Evolutionary conservation across 2,797 vertebrate genomes (phyloP).

Genomic region (Sciaenops ocellatus): DNA sequence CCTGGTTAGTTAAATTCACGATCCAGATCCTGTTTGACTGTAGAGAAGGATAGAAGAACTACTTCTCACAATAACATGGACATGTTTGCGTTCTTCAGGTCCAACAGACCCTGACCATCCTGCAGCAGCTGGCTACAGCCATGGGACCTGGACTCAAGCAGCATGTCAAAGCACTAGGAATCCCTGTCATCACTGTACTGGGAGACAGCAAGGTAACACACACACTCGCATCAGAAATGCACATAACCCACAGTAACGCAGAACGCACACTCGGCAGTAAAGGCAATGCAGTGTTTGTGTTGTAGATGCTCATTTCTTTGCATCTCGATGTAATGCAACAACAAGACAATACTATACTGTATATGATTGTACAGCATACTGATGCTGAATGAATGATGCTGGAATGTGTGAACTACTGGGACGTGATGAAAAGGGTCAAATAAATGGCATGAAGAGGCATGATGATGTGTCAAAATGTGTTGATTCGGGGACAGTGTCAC

Average conservation of each 20-base stretch:
- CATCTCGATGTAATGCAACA: background rate
- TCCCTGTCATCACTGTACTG: constrained; percentile 93
- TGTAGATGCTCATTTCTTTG: background rate
- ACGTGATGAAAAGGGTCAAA: background rate
- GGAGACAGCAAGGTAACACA: constrained; percentile 95
- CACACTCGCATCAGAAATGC: background rate
- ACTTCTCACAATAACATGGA: background rate
- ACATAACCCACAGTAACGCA: background rate
- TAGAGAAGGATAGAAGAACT: background rate
- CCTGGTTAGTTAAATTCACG: constrained; percentile 85
- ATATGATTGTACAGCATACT: background rate
- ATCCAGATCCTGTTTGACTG: background rate
- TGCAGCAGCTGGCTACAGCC: constrained; percentile 94
- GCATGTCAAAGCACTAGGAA: constrained; percentile 92
- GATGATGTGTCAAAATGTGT: background rate
- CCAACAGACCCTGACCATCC: constrained; percentile 93
- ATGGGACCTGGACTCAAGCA: constrained; percentile 96
- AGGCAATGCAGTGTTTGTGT: background rate
- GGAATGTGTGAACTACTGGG: background rate
- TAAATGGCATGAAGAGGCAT: background rate
- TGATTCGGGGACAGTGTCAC: background rate
- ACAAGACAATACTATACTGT: no score
- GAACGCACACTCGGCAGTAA: background rate
- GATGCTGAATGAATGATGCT: no score
- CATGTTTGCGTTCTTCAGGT: constrained; percentile 82